Evolutionary conservation across 2,888 invertebrate species (phyloP), one percentile per base, ranked within the genome.

Genomic region (Cantharis nigra): DNA sequence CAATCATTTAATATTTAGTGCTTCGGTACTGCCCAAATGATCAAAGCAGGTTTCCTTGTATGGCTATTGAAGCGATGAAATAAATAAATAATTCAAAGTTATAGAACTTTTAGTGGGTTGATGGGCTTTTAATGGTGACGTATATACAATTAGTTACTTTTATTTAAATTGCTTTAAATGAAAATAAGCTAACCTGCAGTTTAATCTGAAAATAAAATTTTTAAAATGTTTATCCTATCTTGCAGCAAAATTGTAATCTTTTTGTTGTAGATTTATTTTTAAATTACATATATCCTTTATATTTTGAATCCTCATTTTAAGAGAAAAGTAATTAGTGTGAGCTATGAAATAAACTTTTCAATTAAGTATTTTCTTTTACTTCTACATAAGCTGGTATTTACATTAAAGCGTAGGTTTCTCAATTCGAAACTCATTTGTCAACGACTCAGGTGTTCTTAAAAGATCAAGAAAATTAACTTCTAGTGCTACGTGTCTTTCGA

Each of bases 391-490:
- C 26, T 23, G 65, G 62, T 74, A 74, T 64, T 74, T 67, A 30
- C 18, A 20, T 63, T 70, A 65, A 63, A 69, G 74, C 71, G 71
- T 69, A 72, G 78, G 72, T 72, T 78, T 75, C 70, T 71, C 69
- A 30, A 78, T 78, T 64, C 74, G 72, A 65, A 79, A 73, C 76
- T 78, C 78, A 78, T 79, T 79, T 78, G 76, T 79, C 79, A 79
- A 63, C 72, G 79, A 72, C 71, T 77, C 78, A 79, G 78, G 79
- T 79, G 79, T 78, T 78, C 78, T 73, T 76, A 75, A 75, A 72
- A 73, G 78, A 78, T 78, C 75, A 78, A 65, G 63, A 70, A 78
- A 78, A 79, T 79, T 79, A 79, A 79, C 79, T 79, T 78, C 70
- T 78, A 78, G 79, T 79, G 78, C 73, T 79, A 78, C 79, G 78